A percentile compares a stretch with the other conserved stretches of the same genome.
Conservation (phyloP, 2,113 vertebrate species). For the Perccottus glenii region DNA sequence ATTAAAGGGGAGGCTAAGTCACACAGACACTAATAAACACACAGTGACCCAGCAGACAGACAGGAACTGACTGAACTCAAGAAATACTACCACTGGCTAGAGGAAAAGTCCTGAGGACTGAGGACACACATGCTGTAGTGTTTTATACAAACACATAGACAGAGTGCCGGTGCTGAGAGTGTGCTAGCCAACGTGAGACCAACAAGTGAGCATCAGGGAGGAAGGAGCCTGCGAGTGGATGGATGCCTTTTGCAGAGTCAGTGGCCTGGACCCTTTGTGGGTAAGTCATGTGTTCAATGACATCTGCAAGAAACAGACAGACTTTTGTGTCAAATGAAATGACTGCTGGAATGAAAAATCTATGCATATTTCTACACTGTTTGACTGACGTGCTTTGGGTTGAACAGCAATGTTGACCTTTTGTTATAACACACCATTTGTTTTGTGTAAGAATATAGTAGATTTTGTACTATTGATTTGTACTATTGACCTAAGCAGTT, state of each 20-base stretch:
- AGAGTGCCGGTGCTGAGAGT: conserved; percentile 38
- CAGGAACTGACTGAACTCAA: conserved; percentile 25
- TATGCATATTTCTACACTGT: neutral
- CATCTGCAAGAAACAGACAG: conserved; percentile 17
- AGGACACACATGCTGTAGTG: conserved; percentile 20
- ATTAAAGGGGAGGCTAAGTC: conserved; percentile 60
- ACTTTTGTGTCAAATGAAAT: conserved; percentile 2
- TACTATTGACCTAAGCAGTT: neutral
- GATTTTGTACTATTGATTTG: neutral
- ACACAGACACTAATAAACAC: conserved; percentile 44
- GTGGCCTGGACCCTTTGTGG: conserved; percentile 84
- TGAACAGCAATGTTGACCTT: neutral
- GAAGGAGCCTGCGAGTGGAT: conserved; percentile 75
- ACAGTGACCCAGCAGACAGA: conserved; percentile 33
- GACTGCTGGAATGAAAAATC: neutral
- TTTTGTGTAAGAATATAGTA: neutral
- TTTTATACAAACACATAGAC: conserved; percentile 11
- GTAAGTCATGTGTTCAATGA: conserved; percentile 67
- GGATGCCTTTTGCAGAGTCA: conserved; percentile 83
- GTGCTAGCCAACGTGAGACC: conserved; percentile 34
- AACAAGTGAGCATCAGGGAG: conserved; percentile 52
- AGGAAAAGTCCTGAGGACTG: conserved; percentile 38
- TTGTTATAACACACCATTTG: neutral
- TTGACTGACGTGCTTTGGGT: neutral
- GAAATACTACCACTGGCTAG: conserved; percentile 29